These are phyloP conservation scores for Dorcus parallelipipedus DNA, from an alignment of 2,888 invertebrate species.

Conservation along the genomic window DNA sequence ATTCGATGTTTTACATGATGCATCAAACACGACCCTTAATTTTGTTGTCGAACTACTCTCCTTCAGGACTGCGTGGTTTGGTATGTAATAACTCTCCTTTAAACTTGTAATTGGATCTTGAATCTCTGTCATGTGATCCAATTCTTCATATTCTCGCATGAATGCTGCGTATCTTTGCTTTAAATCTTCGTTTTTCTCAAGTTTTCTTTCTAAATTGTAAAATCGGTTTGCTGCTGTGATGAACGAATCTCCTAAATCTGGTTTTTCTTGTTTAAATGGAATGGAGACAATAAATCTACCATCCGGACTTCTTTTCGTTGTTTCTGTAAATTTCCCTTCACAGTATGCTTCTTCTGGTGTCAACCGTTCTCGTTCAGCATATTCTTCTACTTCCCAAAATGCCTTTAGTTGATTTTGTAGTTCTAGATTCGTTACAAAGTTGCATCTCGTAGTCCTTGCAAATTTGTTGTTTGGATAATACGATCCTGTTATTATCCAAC, in stretches of 20 bases:
- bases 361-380: background rate
- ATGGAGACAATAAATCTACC: background rate
- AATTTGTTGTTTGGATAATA: background rate
- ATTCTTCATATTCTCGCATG: no score
- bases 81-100: no score
- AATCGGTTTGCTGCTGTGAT: conserved; percentile 8
- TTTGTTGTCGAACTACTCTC: conserved; percentile 16
- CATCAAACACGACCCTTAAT: background rate
- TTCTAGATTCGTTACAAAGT: background rate
- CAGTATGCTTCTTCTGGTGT: background rate
- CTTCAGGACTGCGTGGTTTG: conserved; percentile 20
- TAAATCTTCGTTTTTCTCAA: conserved; percentile 14
- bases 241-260: background rate
- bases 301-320: background rate
- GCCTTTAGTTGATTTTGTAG: background rate
- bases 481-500: background rate
- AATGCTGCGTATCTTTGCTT: background rate
- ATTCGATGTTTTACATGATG: conserved; percentile 5
- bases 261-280: background rate
- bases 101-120: no score
- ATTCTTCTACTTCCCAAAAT: background rate
- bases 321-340: background rate
- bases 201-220: conserved; percentile 16
- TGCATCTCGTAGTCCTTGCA: background rate
- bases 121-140: no score